Conservation (phyloP, 2,797 vertebrate genomes). For the Enoplosus armatus region DNA sequence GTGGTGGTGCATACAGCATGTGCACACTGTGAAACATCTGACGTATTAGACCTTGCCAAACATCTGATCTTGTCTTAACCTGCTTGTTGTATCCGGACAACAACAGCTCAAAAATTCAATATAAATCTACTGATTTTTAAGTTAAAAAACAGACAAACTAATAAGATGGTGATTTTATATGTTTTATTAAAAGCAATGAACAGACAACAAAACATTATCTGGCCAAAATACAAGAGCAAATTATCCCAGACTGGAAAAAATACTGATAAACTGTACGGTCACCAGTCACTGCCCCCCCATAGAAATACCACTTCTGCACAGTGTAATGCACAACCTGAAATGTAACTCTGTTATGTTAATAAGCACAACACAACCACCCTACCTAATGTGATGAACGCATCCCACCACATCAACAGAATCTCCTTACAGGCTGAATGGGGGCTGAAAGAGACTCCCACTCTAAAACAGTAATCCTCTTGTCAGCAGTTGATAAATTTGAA, state of each 20-base stretch:
- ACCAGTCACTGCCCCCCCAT: not conserved
- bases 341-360: not conserved
- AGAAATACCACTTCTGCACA: constrained; percentile 30
- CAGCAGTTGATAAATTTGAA: not conserved
- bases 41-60: not conserved
- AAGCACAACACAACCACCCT: constrained; percentile 8
- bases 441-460: not conserved
- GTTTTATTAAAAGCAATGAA: constrained; percentile 64
- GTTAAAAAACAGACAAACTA: not conserved
- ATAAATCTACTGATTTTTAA: not conserved
- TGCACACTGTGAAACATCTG: constrained; percentile 21
- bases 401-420: not conserved
- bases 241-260: constrained; percentile 28
- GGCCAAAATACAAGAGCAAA: constrained; percentile 46
- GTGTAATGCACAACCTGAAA: not conserved
- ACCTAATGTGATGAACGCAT: constrained; percentile 7
- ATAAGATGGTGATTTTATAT: not conserved
- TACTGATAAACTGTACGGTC: constrained; percentile 22
- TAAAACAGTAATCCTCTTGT: not conserved
- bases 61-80: constrained; percentile 17
- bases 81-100: constrained; percentile 16
- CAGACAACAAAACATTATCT: constrained; percentile 47
- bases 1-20: not conserved
- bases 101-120: not conserved
- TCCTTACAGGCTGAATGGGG: not conserved